Evolutionary conservation across 1,140 invertebrate species (phyloP), one percentile per base, ranked within the genome.

Genomic region (Zaprionus nigranus): DNA sequence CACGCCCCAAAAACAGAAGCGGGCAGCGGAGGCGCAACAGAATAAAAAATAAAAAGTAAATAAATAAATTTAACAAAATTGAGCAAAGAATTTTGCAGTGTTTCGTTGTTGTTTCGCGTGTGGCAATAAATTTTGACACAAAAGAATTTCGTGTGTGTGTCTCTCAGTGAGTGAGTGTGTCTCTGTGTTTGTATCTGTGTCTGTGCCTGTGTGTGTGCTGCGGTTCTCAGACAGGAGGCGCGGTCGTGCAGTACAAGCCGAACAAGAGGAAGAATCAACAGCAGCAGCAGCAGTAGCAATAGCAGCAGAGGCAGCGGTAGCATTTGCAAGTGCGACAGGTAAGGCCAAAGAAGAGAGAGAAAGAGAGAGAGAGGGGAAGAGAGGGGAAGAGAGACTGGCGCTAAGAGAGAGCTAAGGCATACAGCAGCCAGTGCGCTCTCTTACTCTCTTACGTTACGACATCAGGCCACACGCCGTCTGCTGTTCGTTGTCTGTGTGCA

Each of bases 101-200:
- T 70, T 54, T 69, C 81, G 68, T 83, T 84, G 75, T 70, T 79
- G 67, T 81, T 49, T 58, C 84, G 84, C 81, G 84, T 87, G 81
- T 87, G 77, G 84, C 84, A 75, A 84, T 88, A 81, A 90, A 88
- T 88, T 87, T 78, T 78, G 69, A 65, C 66, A 78, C 46, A 63
- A 82, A 73, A 78, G 69, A 70, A 73, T 49, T 71, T 70, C 54
- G 74, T 75, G 56, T 80, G 75, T 74, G 75, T 70, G 78, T 46
- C 40, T 20, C 40, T 17, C n/a, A 20, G 78, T 9, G 69, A 63
- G 68, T 53, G 43, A 49, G 67, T 54, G 74, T 46, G 53, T 43
- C 46, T 66, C 26, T 20, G 67, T 38, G 65, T n/a, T n/a, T 30
- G 26, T 38, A 20, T 9, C 6, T 38, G 43, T 17, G 24, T 24